Evolutionary conservation across 2,888 invertebrate genomes (phyloP), one percentile per base, ranked within the genome.

Genomic region (Chrysotoxum bicinctum): DNA sequence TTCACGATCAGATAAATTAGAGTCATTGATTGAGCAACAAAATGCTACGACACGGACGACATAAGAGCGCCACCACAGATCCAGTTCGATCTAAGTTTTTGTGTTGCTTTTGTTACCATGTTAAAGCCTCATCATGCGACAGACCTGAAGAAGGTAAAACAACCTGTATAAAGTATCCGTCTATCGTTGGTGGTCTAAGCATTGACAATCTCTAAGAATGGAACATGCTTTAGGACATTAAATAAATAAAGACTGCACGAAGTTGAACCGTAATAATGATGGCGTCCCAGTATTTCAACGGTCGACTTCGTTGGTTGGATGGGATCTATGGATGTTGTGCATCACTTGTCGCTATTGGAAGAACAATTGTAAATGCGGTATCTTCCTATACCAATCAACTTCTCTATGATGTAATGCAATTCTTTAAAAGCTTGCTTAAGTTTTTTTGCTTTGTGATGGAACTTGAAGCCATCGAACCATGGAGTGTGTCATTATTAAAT

Each of bases 1-100:
- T 82, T 77, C 77, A 82, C 72, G 82, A 77, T 82, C 82, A 82
- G 82, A 81, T 81, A 77, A 35, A 77, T 69, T 82, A 76, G 82
- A 82, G 76, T 73, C 72, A 54, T 45, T 82, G 82, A 82, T 82
- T 82, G 82, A 77, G 68, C 58, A 77, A 73, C 82, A 73, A 82
- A 82, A 72, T 60, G 50, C 50, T 58, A 45, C 69, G 26, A n/a
- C 19, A 66, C 23, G n/a, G 23, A 62, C 23, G 37, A 40, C 37
- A 26, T 19, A 52, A 66, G 30, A 76, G 48, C 70, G 58, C 72
- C 81, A 72, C 76, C 73, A 35, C 8, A 72, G 64, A 66, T 78
- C 78, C 66, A 78, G 78, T 78, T 70, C 10, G 8, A 14, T 45
- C 16, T 48, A 7, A 23, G 48, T 21, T 50, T 21, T 23, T n/a